Base-by-base conservation (phyloP, 2,888 invertebrate species). In the Stomorhina lunata region DNA sequence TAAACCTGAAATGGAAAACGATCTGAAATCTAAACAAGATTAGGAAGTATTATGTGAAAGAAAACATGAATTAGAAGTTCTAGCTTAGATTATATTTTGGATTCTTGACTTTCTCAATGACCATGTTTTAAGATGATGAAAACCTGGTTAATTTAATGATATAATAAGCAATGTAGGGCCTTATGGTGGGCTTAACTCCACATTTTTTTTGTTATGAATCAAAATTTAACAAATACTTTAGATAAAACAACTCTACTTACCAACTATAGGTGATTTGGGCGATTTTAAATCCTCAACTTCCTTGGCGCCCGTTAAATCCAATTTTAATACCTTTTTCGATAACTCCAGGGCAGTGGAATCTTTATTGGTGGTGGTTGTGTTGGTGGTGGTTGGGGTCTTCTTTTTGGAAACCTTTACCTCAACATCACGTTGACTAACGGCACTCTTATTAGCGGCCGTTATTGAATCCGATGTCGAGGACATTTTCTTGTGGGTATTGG, bases 361-460 rank as follows among this genome's bases (percentile, higher is more conserved):
- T 83, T 85, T 85, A 73, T 87, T 85, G n/a, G 9, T 43, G 7
- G 57, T 45, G 9, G 27, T 5, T 7, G 22, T 32, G 5, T 29
- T 20, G 3, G 34, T 7, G 0, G 82, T 84, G 10, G 87, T 87
- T 80, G 84, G 84, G 81, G 88, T 85, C n/a, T 82, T 82, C 12
- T 87, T 88, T 63, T 86, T 89, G 48, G 92, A 91, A 77, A 93
- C 92, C 88, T 92, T 90, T 55, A 93, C 91, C 85, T 94, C 94
- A 61, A 94, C 92, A 50, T 93, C 93, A 82, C 93, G 92, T 86
- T 94, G 94, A 84, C 93, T 93, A 59, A 94, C 92, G 27, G 93
- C 94, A 85, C 93, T 86, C 86, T 90, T 85, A 12, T 83, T 77
- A n/a, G 69, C 22, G n/a, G 73, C 45, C 22, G 79, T 71, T 57